Percentiles rank a stretch among this genome's conserved stretches.
These are phyloP conservation scores for Pachymerium ferrugineum DNA, from an alignment of 2,888 invertebrate species.

Conservation along the genomic window DNA sequence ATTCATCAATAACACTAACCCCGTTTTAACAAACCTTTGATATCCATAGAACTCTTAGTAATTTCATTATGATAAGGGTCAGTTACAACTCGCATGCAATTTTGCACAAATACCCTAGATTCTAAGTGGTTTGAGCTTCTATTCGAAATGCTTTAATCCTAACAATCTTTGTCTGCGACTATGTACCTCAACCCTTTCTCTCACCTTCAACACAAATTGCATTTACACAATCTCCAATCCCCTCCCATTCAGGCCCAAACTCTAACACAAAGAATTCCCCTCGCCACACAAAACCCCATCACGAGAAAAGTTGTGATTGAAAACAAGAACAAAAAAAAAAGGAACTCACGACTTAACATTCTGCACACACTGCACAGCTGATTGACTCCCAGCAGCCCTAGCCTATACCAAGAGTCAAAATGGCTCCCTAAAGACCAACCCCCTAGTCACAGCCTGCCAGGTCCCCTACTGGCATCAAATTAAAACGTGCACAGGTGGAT, in stretches of 20 bases:
- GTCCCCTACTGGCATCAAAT: slow-evolving; percentile 22
- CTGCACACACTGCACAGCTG: slow-evolving; percentile 13
- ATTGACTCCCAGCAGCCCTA: slow-evolving; percentile 21
- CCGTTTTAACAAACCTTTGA: neutral
- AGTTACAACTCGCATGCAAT: neutral
- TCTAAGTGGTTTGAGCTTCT: neutral
- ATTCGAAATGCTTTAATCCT: slow-evolving; percentile 5
- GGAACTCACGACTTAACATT: neutral
- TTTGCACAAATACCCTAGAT: neutral
- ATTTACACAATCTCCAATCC: slow-evolving; percentile 13
- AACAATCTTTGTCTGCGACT: neutral
- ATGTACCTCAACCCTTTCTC: slow-evolving; percentile 23
- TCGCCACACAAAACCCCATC: neutral
- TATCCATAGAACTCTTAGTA: neutral
- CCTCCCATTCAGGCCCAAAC: neutral
- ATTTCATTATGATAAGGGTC: slow-evolving; percentile 2
- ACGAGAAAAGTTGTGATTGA: slow-evolving; percentile 18
- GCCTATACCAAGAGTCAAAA: slow-evolving; percentile 10
- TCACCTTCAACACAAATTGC: slow-evolving; percentile 15
- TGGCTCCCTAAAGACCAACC: slow-evolving; percentile 2
- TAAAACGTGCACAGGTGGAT: slow-evolving; percentile 27
- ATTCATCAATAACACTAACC: too few species aligned
- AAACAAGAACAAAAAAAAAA: slow-evolving; percentile 3
- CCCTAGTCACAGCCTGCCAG: neutral
- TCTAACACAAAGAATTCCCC: too few species aligned